Conservation (phyloP, 2,113 vertebrate species). For the Condylura cristata region DNA sequence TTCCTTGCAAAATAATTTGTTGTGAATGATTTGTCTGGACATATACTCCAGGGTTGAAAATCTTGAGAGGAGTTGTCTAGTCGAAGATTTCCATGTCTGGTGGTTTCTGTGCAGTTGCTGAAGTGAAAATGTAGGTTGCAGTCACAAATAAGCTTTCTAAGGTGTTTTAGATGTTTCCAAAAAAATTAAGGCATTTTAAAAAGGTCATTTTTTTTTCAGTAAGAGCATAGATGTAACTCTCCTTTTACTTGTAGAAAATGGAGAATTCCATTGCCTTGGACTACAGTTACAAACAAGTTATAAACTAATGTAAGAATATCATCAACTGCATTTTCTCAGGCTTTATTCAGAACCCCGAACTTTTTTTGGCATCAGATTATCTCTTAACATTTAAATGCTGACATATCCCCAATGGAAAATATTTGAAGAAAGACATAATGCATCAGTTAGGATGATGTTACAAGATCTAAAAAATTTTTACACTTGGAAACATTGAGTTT, state of each 20-base stretch:
- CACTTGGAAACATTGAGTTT: background rate
- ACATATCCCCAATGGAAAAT: background rate
- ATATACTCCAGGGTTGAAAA: background rate
- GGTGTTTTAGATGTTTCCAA: constrained; percentile 25
- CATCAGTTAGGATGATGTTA: background rate
- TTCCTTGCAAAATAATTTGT: background rate
- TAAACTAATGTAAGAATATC: background rate
- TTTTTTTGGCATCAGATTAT: background rate
- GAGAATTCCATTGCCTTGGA: background rate
- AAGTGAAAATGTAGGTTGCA: background rate
- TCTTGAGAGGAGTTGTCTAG: background rate
- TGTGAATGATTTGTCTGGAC: background rate
- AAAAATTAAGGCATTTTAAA: background rate
- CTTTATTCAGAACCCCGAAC: background rate
- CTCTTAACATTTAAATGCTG: background rate
- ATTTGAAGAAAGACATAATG: background rate
- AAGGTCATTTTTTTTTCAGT: background rate
- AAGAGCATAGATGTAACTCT: background rate
- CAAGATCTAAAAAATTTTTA: constrained; percentile 16
- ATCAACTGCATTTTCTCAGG: background rate
- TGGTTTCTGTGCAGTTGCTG: background rate
- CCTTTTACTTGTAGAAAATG: background rate
- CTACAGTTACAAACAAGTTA: background rate
- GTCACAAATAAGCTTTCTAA: background rate
- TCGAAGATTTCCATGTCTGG: background rate